A percentile compares a stretch with the other conserved stretches of the same genome.
Evolutionary conservation across 2,113 vertebrate genomes (phyloP).

Genomic region (Thalassarche chlororhynchos): DNA sequence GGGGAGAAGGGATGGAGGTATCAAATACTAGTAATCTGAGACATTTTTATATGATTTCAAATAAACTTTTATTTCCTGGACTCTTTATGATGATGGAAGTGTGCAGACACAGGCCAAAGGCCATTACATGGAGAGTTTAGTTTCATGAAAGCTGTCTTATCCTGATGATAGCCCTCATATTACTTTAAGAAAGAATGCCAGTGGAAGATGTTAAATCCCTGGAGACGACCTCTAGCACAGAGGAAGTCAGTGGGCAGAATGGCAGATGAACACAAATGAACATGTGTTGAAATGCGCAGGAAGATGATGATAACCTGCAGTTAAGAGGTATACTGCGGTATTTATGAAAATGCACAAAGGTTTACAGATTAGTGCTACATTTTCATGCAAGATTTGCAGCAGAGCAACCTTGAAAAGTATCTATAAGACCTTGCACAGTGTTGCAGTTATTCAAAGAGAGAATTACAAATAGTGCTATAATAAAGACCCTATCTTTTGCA

Average conservation of each 20-base stretch:
- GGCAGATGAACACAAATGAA: background rate
- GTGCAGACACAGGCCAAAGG: background rate
- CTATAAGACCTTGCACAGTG: background rate
- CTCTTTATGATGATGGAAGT: background rate
- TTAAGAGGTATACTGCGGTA: background rate
- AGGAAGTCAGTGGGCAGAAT: background rate
- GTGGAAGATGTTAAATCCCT: background rate
- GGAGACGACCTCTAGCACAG: background rate
- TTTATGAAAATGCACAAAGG: background rate
- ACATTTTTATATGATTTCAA: background rate
- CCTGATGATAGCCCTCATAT: background rate
- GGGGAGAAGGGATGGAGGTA: background rate
- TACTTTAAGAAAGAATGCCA: background rate
- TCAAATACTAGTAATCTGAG: background rate
- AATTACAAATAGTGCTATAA: background rate
- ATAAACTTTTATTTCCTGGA: background rate
- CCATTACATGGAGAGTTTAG: background rate
- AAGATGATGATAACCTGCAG: background rate
- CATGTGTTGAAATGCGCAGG: background rate
- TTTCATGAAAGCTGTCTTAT: background rate
- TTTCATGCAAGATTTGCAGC: background rate
- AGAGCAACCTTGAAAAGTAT: background rate
- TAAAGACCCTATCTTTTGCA: background rate
- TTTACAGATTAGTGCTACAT: background rate
- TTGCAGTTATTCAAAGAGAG: background rate